Conservation (phyloP, 2,797 vertebrate genomes). For the Enteromius thamalakanensis region DNA sequence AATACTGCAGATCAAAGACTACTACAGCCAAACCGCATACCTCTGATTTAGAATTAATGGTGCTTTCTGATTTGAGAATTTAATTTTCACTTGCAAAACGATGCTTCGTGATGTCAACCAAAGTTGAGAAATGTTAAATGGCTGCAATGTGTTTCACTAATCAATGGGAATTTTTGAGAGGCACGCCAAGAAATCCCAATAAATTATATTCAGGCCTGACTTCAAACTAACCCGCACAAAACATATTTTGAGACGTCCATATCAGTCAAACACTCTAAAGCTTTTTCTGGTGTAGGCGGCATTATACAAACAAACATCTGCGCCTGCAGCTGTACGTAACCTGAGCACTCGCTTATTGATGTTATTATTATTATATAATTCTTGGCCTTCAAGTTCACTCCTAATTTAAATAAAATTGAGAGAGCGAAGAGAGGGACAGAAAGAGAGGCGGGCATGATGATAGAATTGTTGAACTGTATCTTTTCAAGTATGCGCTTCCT, state of each 20-base stretch:
- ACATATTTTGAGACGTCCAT: not conserved
- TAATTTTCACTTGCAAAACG: not conserved
- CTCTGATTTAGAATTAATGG: not conserved
- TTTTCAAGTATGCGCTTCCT: conserved; percentile 10
- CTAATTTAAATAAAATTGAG: conserved; percentile 37
- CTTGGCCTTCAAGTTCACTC: conserved; percentile 18
- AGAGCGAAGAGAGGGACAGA: not conserved
- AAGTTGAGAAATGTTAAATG: not conserved
- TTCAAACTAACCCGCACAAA: not conserved
- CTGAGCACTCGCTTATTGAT: not conserved
- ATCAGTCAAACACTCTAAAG: not conserved
- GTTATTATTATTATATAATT: conserved; percentile 22
- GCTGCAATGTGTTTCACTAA: not conserved
- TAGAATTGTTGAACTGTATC: conserved; percentile 4
- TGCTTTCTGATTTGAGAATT: not conserved
- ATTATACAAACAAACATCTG: conserved; percentile 15
- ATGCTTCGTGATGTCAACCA: not conserved
- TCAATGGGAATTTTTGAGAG: not conserved
- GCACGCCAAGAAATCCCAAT: not conserved
- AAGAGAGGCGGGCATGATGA: not conserved
- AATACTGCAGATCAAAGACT: not conserved
- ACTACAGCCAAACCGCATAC: not conserved
- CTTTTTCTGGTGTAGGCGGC: not conserved
- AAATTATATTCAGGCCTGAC: not conserved
- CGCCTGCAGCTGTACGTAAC: conserved; percentile 10